A percentile compares a stretch with the other conserved stretches of the same genome.
Conservation (phyloP, 2,113 vertebrate species). For the Dicaeum eximium region DNA sequence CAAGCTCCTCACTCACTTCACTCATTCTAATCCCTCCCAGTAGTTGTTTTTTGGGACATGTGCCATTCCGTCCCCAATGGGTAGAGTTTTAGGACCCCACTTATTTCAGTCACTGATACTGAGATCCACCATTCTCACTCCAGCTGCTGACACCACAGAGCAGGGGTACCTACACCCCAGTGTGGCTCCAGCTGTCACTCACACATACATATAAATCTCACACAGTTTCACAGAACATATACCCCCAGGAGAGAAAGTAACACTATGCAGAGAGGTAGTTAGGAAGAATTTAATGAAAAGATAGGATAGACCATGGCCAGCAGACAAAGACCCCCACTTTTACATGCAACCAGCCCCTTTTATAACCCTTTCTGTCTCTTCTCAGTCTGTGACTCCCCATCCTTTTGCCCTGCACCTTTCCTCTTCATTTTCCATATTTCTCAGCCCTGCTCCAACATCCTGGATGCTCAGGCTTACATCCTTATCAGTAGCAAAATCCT, state of each 20-base stretch:
- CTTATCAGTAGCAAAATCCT: neutral
- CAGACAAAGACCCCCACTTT: neutral
- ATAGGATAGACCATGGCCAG: neutral
- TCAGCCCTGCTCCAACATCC: rapidly evolving
- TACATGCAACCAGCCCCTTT: neutral
- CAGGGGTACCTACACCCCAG: neutral
- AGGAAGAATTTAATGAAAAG: neutral
- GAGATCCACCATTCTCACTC: neutral
- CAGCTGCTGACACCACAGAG: neutral
- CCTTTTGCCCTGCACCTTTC: neutral
- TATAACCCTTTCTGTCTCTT: neutral
- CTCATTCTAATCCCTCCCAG: neutral
- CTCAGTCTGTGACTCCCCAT: neutral
- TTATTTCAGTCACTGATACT: neutral
- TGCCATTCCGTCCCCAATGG: rapidly evolving
- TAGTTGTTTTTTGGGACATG: neutral
- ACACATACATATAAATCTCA: neutral
- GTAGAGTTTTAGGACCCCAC: neutral
- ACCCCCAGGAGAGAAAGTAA: neutral
- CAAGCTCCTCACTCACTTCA: neutral
- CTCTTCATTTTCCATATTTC: neutral
- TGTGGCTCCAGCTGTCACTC: neutral
- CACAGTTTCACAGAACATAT: no score
- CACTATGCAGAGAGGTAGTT: neutral
- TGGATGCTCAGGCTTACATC: neutral